Conservation (phyloP, 2,113 vertebrate species). For the Desmodus rotundus region DNA sequence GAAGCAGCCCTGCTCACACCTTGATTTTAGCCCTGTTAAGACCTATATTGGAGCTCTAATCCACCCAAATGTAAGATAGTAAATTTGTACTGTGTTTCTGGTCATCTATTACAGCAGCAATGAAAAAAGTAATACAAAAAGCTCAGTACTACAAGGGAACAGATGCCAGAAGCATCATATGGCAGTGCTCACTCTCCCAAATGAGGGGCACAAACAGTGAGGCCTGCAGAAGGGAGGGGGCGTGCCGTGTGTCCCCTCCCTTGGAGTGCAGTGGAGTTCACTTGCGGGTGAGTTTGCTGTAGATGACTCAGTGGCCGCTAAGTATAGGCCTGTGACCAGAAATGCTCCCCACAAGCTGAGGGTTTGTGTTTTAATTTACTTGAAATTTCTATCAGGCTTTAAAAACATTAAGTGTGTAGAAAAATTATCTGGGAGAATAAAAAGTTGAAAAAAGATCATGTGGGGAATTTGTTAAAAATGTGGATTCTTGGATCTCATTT, state of each 20-base stretch:
- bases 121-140: neutral
- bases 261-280: neutral
- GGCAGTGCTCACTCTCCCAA: neutral
- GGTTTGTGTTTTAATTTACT: conserved; percentile 1
- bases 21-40: neutral
- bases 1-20: neutral
- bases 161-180: neutral
- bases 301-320: neutral
- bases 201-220: neutral
- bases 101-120: neutral
- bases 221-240: neutral
- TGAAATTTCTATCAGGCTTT: conserved; percentile 17
- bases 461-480: neutral
- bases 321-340: neutral
- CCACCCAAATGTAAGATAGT: neutral
- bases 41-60: neutral
- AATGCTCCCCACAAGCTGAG: neutral
- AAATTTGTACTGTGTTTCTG: neutral
- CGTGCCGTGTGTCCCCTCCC: neutral
- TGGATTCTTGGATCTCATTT: neutral
- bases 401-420: neutral
- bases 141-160: neutral
- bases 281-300: neutral
- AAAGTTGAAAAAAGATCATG: conserved; percentile 2
- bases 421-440: conserved; percentile 6